Evolutionary conservation across 2,797 vertebrate genomes (phyloP), one percentile per base, ranked within the genome.

Genomic region (Percopsis omiscomaycus): DNA sequence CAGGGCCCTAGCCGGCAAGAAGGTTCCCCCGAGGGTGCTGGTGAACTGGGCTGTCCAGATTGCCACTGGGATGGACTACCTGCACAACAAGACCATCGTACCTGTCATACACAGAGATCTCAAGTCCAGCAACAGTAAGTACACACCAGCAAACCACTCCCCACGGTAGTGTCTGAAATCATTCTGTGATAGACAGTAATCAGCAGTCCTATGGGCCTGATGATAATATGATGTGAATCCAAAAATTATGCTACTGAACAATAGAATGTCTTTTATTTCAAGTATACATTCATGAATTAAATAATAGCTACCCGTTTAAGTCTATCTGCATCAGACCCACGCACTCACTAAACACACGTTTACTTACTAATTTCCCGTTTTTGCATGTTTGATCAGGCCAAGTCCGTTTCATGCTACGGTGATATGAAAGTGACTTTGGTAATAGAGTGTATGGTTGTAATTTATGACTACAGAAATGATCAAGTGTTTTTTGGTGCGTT

Each of bases 111-210:
- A 97, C 89, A 89, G 95, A 73, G 96, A 97, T 89, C 94, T 97
- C 82, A 97, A 97, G 86, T 97, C 96, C 88, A 96, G 94, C 91
- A 97, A 97, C 76, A 95, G 95, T 97, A 89, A 97, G 95, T 95
- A 80, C 44, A 32, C 32, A 42, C 5, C 51, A 5, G 22, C 8
- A 27, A 37, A 48, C 13, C 2, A 22, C 22, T 22, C 1, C 22
- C 22, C 22, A 42, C 9, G 37, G 37, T 42, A 42, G 37, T 42
- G 37, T 42, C 4, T 42, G 37, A 42, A 42, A 42, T 9, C 37
- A 6, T 42, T 42, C 37, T 22, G 22, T 22, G 22, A 22, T 22
- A 22, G 22, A 22, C 22, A 22, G 22, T 22, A 22, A 22, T 22
- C 22, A 22, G 11, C 13, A 15, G 1, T 49, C 10, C 14, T 47